phyloP scores from a whole-genome alignment of 1,140 invertebrate genomes.

The Trialeurodes vaporariorum region DNA sequence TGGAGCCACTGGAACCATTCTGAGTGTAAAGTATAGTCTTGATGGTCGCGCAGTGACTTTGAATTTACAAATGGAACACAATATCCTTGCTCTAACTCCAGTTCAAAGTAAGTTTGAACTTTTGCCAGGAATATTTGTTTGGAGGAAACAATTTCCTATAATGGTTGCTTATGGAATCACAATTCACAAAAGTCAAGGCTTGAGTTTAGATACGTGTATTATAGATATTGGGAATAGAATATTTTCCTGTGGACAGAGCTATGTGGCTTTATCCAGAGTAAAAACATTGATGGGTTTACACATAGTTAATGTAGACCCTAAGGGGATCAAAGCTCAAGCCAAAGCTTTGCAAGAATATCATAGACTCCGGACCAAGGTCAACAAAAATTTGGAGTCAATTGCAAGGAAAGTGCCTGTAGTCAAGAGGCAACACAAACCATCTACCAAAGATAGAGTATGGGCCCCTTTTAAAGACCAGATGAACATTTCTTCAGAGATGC shows the following conservation, averaged over 20 bases:
- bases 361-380: no score
- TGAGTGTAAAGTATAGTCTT: slow-evolving; percentile 14
- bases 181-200: slow-evolving; percentile 34
- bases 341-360: no score
- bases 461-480: no score
- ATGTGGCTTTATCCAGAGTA: slow-evolving; percentile 32
- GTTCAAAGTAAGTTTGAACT: slow-evolving; percentile 29
- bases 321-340: no score
- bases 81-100: slow-evolving; percentile 21
- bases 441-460: no score
- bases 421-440: no score
- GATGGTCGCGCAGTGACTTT: slow-evolving; percentile 13
- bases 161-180: slow-evolving; percentile 32
- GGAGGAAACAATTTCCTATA: slow-evolving; percentile 33
- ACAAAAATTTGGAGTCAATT: no score
- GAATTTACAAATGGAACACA: slow-evolving; percentile 17
- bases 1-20: slow-evolving; percentile 23
- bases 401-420: no score
- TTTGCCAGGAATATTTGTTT: slow-evolving; percentile 27
- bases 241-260: slow-evolving; percentile 29
- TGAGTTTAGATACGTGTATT: slow-evolving; percentile 29
- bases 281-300: slow-evolving; percentile 25
- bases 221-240: slow-evolving; percentile 29
- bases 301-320: slow-evolving; percentile 10
- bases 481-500: no score